These are phyloP conservation scores for Acanthiza pusilla DNA, from an alignment of 2,797 vertebrate genomes.

Conservation along the genomic window DNA sequence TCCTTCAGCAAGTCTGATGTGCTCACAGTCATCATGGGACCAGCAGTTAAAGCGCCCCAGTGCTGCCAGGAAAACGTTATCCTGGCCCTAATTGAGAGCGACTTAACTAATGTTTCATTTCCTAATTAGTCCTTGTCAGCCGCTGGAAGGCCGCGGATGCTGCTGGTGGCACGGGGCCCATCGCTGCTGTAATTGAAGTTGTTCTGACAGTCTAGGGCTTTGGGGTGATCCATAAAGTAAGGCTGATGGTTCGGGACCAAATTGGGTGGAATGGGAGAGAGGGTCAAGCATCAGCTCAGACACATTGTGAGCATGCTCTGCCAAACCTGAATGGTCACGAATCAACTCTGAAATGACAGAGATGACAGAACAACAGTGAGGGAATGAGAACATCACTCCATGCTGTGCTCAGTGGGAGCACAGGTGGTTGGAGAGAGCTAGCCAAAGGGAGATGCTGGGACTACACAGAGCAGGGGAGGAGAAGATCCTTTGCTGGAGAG, in stretches of 20 bases:
- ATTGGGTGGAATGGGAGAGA: conserved; percentile 11
- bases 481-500: background rate
- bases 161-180: conserved; percentile 61
- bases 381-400: background rate
- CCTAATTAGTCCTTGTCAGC: conserved; percentile 74
- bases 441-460: background rate
- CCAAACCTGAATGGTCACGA: background rate
- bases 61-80: conserved; percentile 71
- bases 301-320: background rate
- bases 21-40: conserved; percentile 66
- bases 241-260: conserved; percentile 28
- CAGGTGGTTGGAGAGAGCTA: background rate
- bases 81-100: conserved; percentile 73
- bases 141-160: conserved; percentile 61
- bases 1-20: conserved; percentile 68
- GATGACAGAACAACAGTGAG: background rate
- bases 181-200: conserved; percentile 63
- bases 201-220: conserved; percentile 57
- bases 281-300: background rate
- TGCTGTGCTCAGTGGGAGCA: background rate
- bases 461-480: background rate
- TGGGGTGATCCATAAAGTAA: conserved; percentile 55
- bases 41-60: conserved; percentile 65
- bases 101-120: conserved; percentile 78
- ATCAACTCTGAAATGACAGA: background rate